A percentile compares a stretch with the other conserved stretches of the same genome.
Evolutionary conservation across 2,888 invertebrate genomes (phyloP).

Genomic region (Bhutanitis thaidina): DNA sequence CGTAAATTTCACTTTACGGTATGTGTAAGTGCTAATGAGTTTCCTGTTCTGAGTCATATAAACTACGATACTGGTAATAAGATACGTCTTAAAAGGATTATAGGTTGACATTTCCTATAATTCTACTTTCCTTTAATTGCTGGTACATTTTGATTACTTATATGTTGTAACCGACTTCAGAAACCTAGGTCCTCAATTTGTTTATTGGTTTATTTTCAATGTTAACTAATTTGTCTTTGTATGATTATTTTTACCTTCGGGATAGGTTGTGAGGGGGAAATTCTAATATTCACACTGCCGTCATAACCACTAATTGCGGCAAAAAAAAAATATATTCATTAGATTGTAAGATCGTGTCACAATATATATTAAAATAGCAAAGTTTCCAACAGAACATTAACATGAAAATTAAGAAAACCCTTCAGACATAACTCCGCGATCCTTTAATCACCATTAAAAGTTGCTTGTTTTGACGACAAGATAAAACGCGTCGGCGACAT

Average conservation of each 20-base stretch:
- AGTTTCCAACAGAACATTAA: slow-evolving; percentile 9
- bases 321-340: no score
- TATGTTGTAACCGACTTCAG: no score
- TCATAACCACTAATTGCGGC: no score
- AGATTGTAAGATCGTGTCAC: no score
- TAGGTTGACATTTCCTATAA: slow-evolving; percentile 8
- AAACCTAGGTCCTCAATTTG: no score
- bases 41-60: slow-evolving; percentile 23
- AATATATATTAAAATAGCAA: no score
- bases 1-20: slow-evolving; percentile 33
- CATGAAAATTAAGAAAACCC: slow-evolving; percentile 25
- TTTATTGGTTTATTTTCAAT: no score
- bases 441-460: slow-evolving; percentile 57
- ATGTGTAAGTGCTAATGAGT: slow-evolving; percentile 35
- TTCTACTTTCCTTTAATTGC: slow-evolving; percentile 1
- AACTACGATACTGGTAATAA: slow-evolving; percentile 16
- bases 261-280: no score
- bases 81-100: slow-evolving; percentile 15
- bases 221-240: no score
- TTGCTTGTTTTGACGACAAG: slow-evolving; percentile 48
- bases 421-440: slow-evolving; percentile 31
- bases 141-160: background rate
- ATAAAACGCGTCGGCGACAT: slow-evolving; percentile 50
- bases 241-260: no score
- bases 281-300: no score